These are phyloP conservation scores for Andrena hattorfiana DNA, from an alignment of 2,888 invertebrate species.

Conservation along the genomic window DNA sequence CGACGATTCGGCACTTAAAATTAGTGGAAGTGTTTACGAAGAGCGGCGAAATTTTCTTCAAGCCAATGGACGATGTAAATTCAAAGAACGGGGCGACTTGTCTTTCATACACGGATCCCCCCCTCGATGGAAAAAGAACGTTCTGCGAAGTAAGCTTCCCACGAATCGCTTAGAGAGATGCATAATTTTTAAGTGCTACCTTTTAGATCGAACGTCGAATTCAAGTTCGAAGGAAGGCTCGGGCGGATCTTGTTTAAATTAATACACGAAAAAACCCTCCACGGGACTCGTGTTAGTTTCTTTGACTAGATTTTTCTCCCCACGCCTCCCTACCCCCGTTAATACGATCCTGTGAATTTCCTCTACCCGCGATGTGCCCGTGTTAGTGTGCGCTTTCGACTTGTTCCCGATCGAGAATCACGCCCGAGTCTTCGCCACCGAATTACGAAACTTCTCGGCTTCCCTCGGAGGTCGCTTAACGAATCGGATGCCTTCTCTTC, in stretches of 20 bases:
- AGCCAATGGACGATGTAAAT: conserved; percentile 60
- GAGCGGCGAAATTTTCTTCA: conserved; percentile 45
- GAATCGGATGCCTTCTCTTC: conserved; percentile 27
- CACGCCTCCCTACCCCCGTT: not conserved
- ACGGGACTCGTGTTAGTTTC: conserved; percentile 34
- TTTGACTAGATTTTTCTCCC: conserved; percentile 65
- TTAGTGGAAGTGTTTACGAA: conserved; percentile 71
- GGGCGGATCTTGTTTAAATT: conserved; percentile 48
- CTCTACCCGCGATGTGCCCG: conserved; percentile 48
- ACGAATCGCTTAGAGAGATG: conserved; percentile 19
- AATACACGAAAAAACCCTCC: conserved; percentile 32
- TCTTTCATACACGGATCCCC: not conserved
- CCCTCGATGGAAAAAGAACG: conserved; percentile 8
- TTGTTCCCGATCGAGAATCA: conserved; percentile 58
- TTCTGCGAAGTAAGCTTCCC: not conserved
- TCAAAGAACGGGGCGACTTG: conserved; percentile 11
- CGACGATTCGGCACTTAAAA: conserved; percentile 61
- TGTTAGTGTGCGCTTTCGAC: conserved; percentile 64
- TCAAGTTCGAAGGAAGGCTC: conserved; percentile 40
- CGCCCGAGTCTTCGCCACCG: conserved; percentile 44
- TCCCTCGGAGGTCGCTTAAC: conserved; percentile 4
- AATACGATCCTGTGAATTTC: conserved; percentile 24
- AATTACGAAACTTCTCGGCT: conserved; percentile 15
- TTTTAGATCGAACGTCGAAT: conserved; percentile 27
- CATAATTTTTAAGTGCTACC: conserved; percentile 22